Evolutionary conservation across 2,888 invertebrate genomes (phyloP), one percentile per base, ranked within the genome.

Genomic region (Dasysyrphus albostriatus): DNA sequence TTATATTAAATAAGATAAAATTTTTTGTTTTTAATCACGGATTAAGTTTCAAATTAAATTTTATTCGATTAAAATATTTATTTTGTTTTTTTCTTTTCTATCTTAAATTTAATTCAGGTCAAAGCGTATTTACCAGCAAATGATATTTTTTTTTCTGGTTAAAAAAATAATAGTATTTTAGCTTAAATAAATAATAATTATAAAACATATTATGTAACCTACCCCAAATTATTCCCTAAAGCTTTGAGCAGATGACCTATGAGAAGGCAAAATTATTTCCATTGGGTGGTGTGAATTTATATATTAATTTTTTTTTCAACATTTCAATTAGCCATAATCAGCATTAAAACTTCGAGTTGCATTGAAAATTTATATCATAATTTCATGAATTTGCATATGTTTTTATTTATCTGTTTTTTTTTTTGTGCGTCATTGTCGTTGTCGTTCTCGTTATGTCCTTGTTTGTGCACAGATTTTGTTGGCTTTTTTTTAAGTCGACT

Each of bases 241-340:
- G 47, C 34, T 49, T 0, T 6, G 10, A 19, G 32, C 9, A 10
- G 65, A 32, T n/a, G 47, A 65, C 32, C 65, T 34, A 49, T 19
- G 47, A 49, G 44, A 63, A 16, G 19, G 51, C 51, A 29, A 24
- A 44, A 24, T n/a, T 0, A 47, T n/a, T n/a, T 63, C 29, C 63
- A 44, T 49, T 67, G 47, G 49, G 54, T 67, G 63, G 44, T 47
- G 63, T 44, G 44, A 42, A 61, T 44, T 16, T 19, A n/a, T n/a
- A n/a, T n/a, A 6, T 29, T 47, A 47, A 1, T 34, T 10, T 49
- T 67, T 65, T 63, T 73, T 44, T 12, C 37, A 54, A 61, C 72
- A 39, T 79, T 80, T 80, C 79, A 80, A 80, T 73, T 80, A 73
- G 58, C 65, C 39, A 32, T 59, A 67, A 80, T 65, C 73, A 65